Conservation (phyloP, 2,888 invertebrate genomes). For the Ochropacha duplaris region DNA sequence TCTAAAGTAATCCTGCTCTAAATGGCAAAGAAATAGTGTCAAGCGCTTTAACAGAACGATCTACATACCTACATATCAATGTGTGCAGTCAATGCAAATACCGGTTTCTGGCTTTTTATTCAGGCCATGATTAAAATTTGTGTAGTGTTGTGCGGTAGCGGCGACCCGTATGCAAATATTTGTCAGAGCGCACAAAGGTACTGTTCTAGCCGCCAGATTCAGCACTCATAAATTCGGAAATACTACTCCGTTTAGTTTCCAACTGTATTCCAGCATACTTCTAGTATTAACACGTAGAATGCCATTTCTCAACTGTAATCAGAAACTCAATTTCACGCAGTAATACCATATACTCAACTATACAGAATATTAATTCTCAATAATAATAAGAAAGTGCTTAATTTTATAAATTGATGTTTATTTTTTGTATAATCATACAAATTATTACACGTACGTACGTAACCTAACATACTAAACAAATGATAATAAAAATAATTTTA, state of each 20-base stretch:
- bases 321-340: background rate
- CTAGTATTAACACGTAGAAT: background rate
- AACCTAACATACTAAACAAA: no score
- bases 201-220: conserved; percentile 2
- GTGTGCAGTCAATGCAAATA: background rate
- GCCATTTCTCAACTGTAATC: background rate
- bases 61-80: background rate
- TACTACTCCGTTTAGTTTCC: conserved; percentile 23
- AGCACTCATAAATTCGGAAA: conserved; percentile 24
- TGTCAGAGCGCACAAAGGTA: conserved; percentile 15
- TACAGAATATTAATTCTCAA: no score
- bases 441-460: no score
- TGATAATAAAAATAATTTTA: no score
- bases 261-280: background rate
- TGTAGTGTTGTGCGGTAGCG: conserved; percentile 11
- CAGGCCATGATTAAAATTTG: conserved; percentile 33
- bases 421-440: no score
- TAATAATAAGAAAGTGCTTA: no score
- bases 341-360: no score
- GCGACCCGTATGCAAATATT: conserved; percentile 30
- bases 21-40: background rate
- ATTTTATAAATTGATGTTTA: no score
- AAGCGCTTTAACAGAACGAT: background rate
- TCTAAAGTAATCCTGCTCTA: background rate
- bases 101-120: conserved; percentile 17